Percentiles rank a stretch among this genome's conserved stretches.
phyloP scores from a whole-genome alignment of 2,113 vertebrate genomes.

The Megaceryle maxima region DNA sequence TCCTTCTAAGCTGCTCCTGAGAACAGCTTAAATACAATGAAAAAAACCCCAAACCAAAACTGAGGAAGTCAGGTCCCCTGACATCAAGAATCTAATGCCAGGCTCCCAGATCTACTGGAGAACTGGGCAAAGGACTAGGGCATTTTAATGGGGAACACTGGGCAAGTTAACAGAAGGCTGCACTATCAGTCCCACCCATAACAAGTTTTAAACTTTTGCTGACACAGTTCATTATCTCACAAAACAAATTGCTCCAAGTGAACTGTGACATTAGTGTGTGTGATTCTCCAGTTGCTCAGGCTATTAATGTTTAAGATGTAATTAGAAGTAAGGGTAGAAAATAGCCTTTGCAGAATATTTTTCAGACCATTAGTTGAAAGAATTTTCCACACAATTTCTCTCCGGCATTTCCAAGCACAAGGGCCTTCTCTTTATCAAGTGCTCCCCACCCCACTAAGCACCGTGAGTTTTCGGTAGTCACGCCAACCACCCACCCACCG shows the following conservation, averaged over 20 bases:
- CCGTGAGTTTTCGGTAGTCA: not conserved
- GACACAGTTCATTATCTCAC: slow-evolving; percentile 52
- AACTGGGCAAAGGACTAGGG: not conserved
- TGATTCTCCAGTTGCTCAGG: slow-evolving; percentile 20
- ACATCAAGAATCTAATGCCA: not conserved
- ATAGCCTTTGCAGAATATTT: slow-evolving; percentile 64
- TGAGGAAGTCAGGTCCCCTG: not conserved
- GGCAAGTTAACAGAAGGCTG: not conserved
- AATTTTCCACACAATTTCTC: slow-evolving; percentile 68
- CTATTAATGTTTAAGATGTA: slow-evolving; percentile 56
- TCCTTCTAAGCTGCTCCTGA: not conserved
- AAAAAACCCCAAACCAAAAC: not conserved
- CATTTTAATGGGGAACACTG: not conserved
- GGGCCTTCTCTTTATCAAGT: slow-evolving; percentile 3
- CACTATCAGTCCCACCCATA: not conserved
- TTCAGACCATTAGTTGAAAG: slow-evolving; percentile 64
- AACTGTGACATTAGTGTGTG: slow-evolving; percentile 45
- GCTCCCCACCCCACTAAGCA: not conserved
- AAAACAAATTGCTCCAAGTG: slow-evolving; percentile 57
- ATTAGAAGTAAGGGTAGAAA: slow-evolving; percentile 57
- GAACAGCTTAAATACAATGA: not conserved
- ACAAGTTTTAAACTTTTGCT: slow-evolving; percentile 27
- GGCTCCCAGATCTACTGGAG: not conserved
- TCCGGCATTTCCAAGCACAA: slow-evolving; percentile 29
- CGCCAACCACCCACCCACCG: not conserved